Base-by-base conservation (phyloP, 1,140 invertebrate species). In the Aleiodes sp. region DNA sequence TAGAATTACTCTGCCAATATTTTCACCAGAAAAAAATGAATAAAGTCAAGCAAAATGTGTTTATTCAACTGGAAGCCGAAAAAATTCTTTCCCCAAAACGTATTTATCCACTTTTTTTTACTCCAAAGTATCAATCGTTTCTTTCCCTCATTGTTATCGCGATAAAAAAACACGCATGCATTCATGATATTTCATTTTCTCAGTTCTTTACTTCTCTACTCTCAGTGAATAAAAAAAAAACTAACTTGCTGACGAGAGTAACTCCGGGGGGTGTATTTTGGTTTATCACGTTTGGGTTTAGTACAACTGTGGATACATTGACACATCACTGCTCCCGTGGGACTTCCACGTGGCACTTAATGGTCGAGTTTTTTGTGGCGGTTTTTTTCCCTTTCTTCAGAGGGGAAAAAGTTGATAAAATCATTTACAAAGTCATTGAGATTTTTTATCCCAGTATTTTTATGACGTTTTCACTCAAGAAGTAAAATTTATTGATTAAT, bases 121-220 rank as follows among this genome's bases (percentile, higher is more conserved):
- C 46, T 1, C 4, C 31, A 52, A 10, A 8, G 46, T 16, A 24
- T 3, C 21, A 52, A 4, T 35, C n/a, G n/a, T n/a, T n/a, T n/a
- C 4, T 35, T 52, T 12, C 21, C 46, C 46, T 21, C 21, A 24
- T 21, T 10, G 46, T 52, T 9, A 8, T 16, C 46, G 19, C 46
- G 46, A 52, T 52, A 52, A 52, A 52, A 16, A 43, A n/a, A n/a
- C 39, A 52, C 46, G 9, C 46, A 52, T 26, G 46, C 46, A 52
- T 52, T 21, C 21, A 52, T 52, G 16, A 52, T 52, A 52, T 52
- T 52, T 26, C 21, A 52, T 52, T 24, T 52, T 21, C 46, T 52
- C 19, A 52, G 26, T 24, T 52, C 12, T 9, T 52, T 16, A n/a
- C n/a, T n/a, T n/a, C n/a, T n/a, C n/a, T n/a, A n/a, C 9, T 52